These are phyloP conservation scores for Muricea muricata DNA, from an alignment of 92 coral and sea anemone species.

Conservation along the genomic window DNA sequence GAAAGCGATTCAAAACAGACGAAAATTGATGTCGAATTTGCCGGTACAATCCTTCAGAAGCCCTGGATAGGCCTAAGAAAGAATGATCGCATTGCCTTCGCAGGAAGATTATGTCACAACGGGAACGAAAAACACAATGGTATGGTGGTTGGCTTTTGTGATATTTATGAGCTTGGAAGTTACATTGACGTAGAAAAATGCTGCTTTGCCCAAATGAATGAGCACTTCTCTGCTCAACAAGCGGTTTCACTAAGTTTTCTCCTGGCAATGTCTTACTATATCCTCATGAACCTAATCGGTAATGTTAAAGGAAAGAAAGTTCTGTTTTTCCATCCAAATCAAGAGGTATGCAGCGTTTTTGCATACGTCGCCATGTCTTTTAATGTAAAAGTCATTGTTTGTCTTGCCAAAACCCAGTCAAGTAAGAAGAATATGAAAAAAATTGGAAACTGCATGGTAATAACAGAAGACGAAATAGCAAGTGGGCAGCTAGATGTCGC, in stretches of 20 bases:
- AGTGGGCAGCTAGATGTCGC: neutral
- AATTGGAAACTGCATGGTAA: neutral
- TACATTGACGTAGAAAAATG: neutral
- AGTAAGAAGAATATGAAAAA: neutral
- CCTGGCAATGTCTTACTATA: constrained; percentile 20
- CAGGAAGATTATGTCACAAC: neutral
- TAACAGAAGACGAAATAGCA: neutral
- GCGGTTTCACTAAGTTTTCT: constrained; percentile 1
- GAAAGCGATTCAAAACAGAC: neutral
- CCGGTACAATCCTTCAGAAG: neutral
- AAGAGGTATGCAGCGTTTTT: neutral
- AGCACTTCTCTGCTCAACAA: neutral
- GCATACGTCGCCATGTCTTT: neutral
- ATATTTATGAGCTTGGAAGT: neutral
- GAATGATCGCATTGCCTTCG: neutral
- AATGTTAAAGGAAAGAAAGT: constrained; percentile 19
- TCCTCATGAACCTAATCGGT: neutral
- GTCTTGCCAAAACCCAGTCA: neutral
- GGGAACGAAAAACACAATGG: no score
- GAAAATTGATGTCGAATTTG: constrained; percentile 42
- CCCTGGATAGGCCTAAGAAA: neutral
- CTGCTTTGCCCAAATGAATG: neutral
- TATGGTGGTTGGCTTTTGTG: neutral
- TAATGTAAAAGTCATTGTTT: neutral
- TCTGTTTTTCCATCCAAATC: neutral